Conservation (phyloP, 2,888 invertebrate species). For the Anodontia alba region DNA sequence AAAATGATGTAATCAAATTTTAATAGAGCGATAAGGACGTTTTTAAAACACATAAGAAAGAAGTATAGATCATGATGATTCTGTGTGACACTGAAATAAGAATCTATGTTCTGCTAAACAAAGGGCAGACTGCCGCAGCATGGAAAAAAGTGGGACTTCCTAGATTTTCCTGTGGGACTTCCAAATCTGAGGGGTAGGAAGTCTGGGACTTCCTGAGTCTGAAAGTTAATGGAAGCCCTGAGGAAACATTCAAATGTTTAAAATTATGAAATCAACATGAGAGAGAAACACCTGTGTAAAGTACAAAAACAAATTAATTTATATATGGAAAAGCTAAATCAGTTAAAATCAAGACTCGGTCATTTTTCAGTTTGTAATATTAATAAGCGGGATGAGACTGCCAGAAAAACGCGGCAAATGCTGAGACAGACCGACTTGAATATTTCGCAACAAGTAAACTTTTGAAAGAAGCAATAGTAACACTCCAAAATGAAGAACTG, state of each 20-base stretch:
- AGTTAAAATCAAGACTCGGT: slow-evolving; percentile 11
- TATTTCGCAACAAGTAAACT: background rate
- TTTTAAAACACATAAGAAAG: too few species aligned
- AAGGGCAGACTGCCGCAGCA: too few species aligned
- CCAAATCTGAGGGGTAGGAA: too few species aligned
- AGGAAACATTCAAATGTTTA: background rate
- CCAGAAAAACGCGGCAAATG: background rate
- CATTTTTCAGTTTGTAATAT: slow-evolving; percentile 25
- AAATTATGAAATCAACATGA: background rate
- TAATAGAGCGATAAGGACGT: too few species aligned
- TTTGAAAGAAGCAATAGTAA: background rate
- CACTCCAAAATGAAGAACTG: slow-evolving; percentile 10
- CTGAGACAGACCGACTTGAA: background rate
- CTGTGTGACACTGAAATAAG: too few species aligned
- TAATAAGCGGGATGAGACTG: slow-evolving; percentile 28
- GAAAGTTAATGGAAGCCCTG: too few species aligned
- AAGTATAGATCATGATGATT: too few species aligned
- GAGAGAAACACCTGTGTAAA: background rate
- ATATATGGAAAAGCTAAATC: background rate
- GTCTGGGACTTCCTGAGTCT: too few species aligned
- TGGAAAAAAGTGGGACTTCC: too few species aligned
- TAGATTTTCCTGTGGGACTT: too few species aligned
- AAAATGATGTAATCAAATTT: too few species aligned
- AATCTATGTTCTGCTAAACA: too few species aligned
- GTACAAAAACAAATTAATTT: background rate